Evolutionary conservation across 2,888 invertebrate species (phyloP).

Genomic region (Eilema caniola): DNA sequence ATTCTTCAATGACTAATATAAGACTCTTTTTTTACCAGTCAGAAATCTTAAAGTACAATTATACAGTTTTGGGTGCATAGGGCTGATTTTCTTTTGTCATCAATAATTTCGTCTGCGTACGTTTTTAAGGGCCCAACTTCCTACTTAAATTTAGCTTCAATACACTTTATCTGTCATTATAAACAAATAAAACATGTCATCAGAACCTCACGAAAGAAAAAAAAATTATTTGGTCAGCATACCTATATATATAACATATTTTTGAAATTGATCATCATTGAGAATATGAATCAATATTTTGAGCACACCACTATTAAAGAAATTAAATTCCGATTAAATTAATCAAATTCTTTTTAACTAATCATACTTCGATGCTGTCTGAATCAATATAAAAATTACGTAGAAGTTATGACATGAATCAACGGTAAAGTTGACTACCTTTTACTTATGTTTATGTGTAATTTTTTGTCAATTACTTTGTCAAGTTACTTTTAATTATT

Average conservation of each 20-base stretch:
- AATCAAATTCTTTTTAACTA: not conserved
- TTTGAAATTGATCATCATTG: not conserved
- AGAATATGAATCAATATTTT: not conserved
- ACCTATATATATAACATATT: not conserved
- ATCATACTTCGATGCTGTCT: no score
- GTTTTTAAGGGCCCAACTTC: no score
- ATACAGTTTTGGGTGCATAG: no score
- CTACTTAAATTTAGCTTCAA: no score
- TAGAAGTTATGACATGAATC: not conserved
- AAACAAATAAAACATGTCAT: not conserved
- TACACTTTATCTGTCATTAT: not conserved
- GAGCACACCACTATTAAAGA: not conserved
- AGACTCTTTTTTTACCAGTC: not conserved
- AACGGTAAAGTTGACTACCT: no score
- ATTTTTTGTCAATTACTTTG: no score
- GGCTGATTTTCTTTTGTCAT: no score
- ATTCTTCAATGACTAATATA: no score
- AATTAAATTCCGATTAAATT: not conserved
- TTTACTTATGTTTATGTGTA: no score
- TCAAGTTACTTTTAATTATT: no score
- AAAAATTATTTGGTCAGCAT: not conserved
- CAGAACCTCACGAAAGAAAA: not conserved
- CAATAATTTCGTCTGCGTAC: no score
- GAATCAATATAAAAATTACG: not conserved
- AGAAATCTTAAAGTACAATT: slow-evolving; percentile 3